These are phyloP conservation scores for Portevinia maculata DNA, from an alignment of 2,888 invertebrate species.

Conservation along the genomic window DNA sequence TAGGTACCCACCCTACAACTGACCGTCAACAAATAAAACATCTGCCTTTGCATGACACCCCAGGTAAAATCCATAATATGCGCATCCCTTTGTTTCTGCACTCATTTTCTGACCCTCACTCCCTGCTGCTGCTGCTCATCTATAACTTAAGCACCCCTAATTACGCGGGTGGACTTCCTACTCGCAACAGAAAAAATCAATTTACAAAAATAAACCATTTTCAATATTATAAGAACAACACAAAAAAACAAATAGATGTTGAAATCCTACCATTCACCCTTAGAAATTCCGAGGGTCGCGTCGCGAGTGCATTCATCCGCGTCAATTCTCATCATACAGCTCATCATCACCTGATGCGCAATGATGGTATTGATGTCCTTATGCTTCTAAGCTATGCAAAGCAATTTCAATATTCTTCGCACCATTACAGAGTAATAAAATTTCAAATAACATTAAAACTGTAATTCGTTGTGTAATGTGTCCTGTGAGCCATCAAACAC, in stretches of 20 bases:
- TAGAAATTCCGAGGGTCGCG: conserved; percentile 37
- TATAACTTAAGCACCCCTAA: conserved; percentile 44
- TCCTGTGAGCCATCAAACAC: conserved; percentile 31
- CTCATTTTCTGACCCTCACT: conserved; percentile 17
- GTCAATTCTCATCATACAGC: conserved; percentile 61
- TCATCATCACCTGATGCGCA: conserved; percentile 59
- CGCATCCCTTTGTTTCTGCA: conserved; percentile 36
- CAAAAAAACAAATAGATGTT: conserved; percentile 49
- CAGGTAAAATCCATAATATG: conserved; percentile 39
- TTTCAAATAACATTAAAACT: conserved; percentile 1
- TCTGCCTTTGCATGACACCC: conserved; percentile 45
- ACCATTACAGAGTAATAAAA: conserved; percentile 57
- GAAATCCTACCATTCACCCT: conserved; percentile 30
- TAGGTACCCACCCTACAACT: conserved; percentile 12
- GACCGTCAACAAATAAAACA: conserved; percentile 41
- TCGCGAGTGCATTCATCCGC: conserved; percentile 61
- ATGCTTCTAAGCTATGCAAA: conserved; percentile 54
- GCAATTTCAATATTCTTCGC: conserved; percentile 60
- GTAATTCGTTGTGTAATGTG: not conserved
- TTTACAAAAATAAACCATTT: conserved; percentile 50
- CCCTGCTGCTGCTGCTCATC: conserved; percentile 19
- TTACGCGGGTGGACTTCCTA: conserved; percentile 31
- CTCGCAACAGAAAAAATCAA: conserved; percentile 53
- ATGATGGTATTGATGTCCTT: conserved; percentile 40
- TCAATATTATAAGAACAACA: conserved; percentile 1